These are phyloP conservation scores for Dendrocincla tyrannina DNA, from an alignment of 2,797 vertebrate species.

Conservation along the genomic window DNA sequence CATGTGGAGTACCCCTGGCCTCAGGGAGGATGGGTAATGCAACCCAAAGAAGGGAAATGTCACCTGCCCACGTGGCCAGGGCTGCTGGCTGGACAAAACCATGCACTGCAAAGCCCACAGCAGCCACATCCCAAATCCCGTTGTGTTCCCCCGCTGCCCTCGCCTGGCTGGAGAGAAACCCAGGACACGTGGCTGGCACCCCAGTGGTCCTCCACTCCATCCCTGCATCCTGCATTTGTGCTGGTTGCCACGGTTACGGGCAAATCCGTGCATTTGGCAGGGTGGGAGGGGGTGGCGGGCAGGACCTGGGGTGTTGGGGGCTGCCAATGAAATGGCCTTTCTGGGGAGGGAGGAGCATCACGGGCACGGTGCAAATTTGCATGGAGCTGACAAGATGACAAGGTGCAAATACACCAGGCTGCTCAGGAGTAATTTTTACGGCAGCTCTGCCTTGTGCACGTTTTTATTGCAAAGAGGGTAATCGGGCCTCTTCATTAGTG, in stretches of 20 bases:
- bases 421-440: constrained; percentile 54
- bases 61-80: accelerated
- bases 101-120: accelerated
- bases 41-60: background rate
- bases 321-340: background rate
- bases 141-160: background rate
- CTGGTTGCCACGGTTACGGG: constrained; percentile 49
- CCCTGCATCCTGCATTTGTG: background rate
- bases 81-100: background rate
- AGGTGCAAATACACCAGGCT: constrained; percentile 55
- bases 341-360: background rate
- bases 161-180: background rate
- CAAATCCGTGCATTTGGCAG: background rate
- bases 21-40: accelerated
- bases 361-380: constrained; percentile 2
- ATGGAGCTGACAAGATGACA: constrained; percentile 62
- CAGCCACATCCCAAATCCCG: background rate
- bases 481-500: constrained; percentile 71
- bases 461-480: constrained; percentile 71
- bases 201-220: background rate
- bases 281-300: background rate
- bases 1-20: no score
- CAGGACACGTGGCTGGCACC: background rate
- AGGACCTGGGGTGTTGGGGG: background rate
- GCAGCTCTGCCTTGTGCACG: constrained; percentile 59